phyloP scores from a whole-genome alignment of 2,797 vertebrate species.

The Prunella strophiata region DNA sequence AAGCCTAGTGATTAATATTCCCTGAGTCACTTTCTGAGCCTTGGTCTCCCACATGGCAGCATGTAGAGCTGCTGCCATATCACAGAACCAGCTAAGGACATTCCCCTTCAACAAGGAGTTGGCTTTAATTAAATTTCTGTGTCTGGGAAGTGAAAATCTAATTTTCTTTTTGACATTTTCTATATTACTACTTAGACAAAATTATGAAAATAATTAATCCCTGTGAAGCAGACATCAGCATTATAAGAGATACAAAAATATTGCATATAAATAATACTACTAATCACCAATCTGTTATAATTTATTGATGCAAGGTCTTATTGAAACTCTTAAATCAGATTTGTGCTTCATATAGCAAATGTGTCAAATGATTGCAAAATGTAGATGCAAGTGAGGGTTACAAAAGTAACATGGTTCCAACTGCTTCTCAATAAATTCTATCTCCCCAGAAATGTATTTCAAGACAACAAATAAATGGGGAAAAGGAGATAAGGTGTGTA shows the following conservation, averaged over 20 bases:
- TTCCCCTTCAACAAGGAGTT: conserved; percentile 52
- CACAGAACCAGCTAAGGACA: conserved; percentile 56
- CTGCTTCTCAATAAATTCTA: not conserved
- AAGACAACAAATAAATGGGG: not conserved
- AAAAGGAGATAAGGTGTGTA: not conserved
- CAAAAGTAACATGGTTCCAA: conserved; percentile 1
- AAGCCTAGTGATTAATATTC: conserved; percentile 60
- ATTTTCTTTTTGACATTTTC: conserved; percentile 73
- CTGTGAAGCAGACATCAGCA: conserved; percentile 55
- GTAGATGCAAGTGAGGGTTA: conserved; percentile 33
- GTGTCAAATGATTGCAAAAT: conserved; percentile 33
- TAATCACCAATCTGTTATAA: conserved; percentile 68
- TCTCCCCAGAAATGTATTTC: not conserved
- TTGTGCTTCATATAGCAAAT: conserved; percentile 40
- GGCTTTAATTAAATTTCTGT: conserved; percentile 68
- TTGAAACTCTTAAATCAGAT: conserved; percentile 62
- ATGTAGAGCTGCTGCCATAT: conserved; percentile 34
- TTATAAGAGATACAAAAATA: conserved; percentile 56
- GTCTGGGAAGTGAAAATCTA: conserved; percentile 68
- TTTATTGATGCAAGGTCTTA: conserved; percentile 61
- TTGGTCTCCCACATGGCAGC: conserved; percentile 50
- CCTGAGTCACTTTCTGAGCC: conserved; percentile 41
- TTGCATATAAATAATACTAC: conserved; percentile 64
- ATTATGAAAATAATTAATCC: conserved; percentile 74
- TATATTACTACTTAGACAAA: conserved; percentile 62